Evolutionary conservation across 2,797 vertebrate genomes (phyloP), one percentile per base, ranked within the genome.

Genomic region (Xenentodon cancila): DNA sequence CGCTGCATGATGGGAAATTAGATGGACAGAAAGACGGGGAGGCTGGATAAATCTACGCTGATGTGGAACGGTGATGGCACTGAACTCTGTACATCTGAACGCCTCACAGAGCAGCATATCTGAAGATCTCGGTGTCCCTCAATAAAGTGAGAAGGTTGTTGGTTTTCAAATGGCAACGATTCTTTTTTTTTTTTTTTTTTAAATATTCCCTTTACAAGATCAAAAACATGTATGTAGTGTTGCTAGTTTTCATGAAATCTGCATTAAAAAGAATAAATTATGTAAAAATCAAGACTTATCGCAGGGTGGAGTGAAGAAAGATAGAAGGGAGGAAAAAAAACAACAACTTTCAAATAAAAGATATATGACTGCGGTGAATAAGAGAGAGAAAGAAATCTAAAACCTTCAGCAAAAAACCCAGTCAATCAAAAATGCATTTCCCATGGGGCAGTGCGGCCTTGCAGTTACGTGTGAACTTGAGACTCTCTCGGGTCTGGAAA

Each of bases 341-440:
- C 17, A 12, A 30, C 9, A 22, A 48, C 21, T 20, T 15, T 20
- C 20, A n/a, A n/a, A 56, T 56, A 42, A 27, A 20, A 50, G 58
- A 75, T 44, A 71, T 50, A 67, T n/a, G 34, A 45, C 56, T 37
- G 54, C 18, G 22, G 11, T 49, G 30, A 80, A 64, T 52, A 40
- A 54, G 60, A 55, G 43, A 46, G 30, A 54, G 60, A 55, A 46
- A 46, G 30, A 65, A 9, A 68, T 60, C 52, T 30, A 54, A 66
- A 72, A 73, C 27, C 50, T 40, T 40, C 51, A 32, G 68, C n/a
- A 51, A 52, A 25, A 48, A 49, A 79, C 22, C 66, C 53, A 48
- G 34, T 61, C 77, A 82, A 72, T 79, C 70, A 76, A 84, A 88
- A 71, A 75, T 59, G 20, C 20, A 59, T 81, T 85, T 80, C 84